Percentiles rank a stretch among this genome's conserved stretches.
Evolutionary conservation across 2,797 vertebrate genomes (phyloP).

Genomic region (Pangasius djambal): DNA sequence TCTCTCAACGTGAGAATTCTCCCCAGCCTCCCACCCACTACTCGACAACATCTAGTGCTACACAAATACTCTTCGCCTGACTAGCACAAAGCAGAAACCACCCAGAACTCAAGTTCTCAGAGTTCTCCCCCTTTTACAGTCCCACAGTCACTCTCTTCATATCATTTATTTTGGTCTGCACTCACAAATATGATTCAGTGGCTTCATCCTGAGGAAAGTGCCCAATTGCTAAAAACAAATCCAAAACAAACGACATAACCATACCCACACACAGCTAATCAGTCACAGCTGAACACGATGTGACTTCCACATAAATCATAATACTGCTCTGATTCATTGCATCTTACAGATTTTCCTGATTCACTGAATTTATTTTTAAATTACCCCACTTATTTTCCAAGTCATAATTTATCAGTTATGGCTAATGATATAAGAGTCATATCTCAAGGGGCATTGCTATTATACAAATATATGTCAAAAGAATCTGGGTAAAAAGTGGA

Average conservation of each 20-base stretch:
- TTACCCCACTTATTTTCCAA: background rate
- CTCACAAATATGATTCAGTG: background rate
- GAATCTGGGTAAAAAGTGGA: constrained; percentile 23
- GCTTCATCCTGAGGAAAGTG: background rate
- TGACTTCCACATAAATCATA: constrained; percentile 25
- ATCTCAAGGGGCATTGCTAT: background rate
- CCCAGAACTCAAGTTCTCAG: background rate
- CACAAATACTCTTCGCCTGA: background rate
- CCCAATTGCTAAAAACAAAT: background rate
- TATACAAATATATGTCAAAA: background rate
- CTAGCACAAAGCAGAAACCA: background rate
- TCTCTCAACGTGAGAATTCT: background rate
- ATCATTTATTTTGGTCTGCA: background rate
- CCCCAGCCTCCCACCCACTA: background rate
- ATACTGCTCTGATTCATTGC: constrained; percentile 30
- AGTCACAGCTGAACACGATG: background rate
- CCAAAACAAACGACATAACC: background rate
- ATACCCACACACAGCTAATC: background rate
- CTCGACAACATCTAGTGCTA: background rate
- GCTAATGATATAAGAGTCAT: background rate
- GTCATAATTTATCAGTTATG: background rate
- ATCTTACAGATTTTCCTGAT: constrained; percentile 13
- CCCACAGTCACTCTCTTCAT: background rate
- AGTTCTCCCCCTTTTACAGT: background rate
- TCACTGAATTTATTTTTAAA: background rate